Evolutionary conservation across 2,797 vertebrate genomes (phyloP).

Genomic region (Poecilia velifera): DNA sequence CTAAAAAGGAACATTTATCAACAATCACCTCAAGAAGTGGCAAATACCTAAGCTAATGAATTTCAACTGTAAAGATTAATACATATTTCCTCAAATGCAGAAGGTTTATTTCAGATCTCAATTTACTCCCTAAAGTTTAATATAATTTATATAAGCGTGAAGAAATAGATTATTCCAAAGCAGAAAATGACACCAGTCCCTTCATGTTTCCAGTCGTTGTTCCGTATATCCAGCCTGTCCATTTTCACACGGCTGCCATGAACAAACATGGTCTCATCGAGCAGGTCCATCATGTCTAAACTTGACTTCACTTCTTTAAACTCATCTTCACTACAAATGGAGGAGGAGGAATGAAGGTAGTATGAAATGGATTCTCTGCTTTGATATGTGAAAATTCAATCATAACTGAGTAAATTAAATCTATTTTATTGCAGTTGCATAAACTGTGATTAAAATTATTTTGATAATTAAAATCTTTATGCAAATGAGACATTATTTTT

Average conservation of each 20-base stretch:
- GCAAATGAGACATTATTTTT: not conserved
- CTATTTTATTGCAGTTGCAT: not conserved
- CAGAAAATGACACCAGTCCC: not conserved
- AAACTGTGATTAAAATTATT: not conserved
- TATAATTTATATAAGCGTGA: not conserved
- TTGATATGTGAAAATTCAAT: not conserved
- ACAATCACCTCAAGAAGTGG: not conserved
- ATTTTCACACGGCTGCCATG: not conserved
- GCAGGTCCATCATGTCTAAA: constrained; percentile 1
- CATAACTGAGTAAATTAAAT: not conserved
- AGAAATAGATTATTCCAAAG: not conserved
- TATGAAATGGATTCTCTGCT: not conserved
- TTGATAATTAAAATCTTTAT: not conserved
- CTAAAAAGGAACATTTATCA: not conserved
- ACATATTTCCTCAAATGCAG: not conserved
- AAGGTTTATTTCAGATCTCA: not conserved
- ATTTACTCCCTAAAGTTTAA: not conserved
- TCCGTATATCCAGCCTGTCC: not conserved
- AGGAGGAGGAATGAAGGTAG: too few relatives aligned
- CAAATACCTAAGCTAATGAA: not conserved
- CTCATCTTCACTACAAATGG: not conserved
- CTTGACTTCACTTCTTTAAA: not conserved
- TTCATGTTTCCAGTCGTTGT: not conserved
- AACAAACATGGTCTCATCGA: not conserved
- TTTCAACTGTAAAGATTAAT: not conserved